Evolutionary conservation across 2,888 invertebrate species (phyloP), one percentile per base, ranked within the genome.

Genomic region (Drosophila histrio): DNA sequence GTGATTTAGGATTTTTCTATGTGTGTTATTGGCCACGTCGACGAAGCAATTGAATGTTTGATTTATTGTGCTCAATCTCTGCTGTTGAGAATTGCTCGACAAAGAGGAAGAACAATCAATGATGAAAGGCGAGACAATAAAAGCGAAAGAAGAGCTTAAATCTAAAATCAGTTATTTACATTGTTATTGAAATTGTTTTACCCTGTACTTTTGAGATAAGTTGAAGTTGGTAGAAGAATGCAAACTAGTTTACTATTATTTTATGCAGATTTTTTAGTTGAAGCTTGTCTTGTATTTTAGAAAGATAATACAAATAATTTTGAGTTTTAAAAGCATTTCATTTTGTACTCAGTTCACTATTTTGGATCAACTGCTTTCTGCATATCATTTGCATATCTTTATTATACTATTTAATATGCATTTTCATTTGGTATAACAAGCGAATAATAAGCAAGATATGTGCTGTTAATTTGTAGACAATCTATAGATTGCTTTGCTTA

Each of bases 11-110:
- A 68, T 72, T 63, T 49, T 54, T 71, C 13, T 30, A 53, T 41
- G 54, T 62, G 36, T 43, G 41, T 11, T 56, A 50, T 70, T 76
- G 63, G 57, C 59, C 52, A 56, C 67, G 68, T 73, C 81, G 78
- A 73, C 71, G 61, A 80, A 77, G 71, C 84, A 78, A 76, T 82
- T 82, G 82, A 77, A 72, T 65, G 63, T 68, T 58, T 82, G 82
- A 84, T 82, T 82, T 85, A 79, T 81, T 84, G 84, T 70, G 62
- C 39, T 46, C 54, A 64, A 50, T 49, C 30, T 53, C 19, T 39
- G 49, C 56, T 56, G 49, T 69, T 62, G 41, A 34, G 52, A 76
- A 72, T 65, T 57, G 49, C 49, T 53, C 49, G 62, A 56, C 38
- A 60, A 54, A 24, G 26, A n/a, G 26, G 9, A 52, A 30, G 26